Conservation (phyloP, 35 echinoderm and acorn worm species). For the Apostichopus japonicus region DNA sequence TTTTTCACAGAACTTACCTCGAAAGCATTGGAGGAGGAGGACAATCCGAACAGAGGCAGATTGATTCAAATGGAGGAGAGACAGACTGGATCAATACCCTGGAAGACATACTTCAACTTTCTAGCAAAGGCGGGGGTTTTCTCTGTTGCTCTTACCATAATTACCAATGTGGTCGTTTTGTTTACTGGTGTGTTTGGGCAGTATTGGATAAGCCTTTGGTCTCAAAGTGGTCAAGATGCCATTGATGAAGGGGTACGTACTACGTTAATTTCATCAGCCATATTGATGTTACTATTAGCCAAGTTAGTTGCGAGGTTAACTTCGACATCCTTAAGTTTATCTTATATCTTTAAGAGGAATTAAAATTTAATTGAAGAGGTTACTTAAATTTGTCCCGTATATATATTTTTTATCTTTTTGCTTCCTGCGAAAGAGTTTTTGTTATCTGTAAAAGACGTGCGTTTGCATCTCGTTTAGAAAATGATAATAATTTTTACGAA, state of each 20-base stretch:
- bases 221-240: slow-evolving; percentile 41
- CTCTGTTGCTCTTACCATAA: background rate
- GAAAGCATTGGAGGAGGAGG: slow-evolving; percentile 30
- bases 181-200: background rate
- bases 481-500: no score
- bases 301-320: background rate
- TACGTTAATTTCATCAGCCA: background rate
- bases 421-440: no score
- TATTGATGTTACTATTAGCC: background rate
- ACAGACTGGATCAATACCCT: slow-evolving; percentile 12
- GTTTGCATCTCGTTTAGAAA: no score
- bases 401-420: no score
- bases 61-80: slow-evolving; percentile 42
- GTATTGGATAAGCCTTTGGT: slow-evolving; percentile 40
- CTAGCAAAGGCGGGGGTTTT: background rate
- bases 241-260: slow-evolving; percentile 19
- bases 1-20: background rate
- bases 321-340: background rate
- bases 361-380: background rate
- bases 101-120: slow-evolving; percentile 17
- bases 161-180: background rate
- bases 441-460: no score
- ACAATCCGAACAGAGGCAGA: background rate
- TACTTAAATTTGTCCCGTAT: no score
- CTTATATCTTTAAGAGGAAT: background rate